phyloP scores from a whole-genome alignment of 2,113 vertebrate species.

The Pelobates fuscus region DNA sequence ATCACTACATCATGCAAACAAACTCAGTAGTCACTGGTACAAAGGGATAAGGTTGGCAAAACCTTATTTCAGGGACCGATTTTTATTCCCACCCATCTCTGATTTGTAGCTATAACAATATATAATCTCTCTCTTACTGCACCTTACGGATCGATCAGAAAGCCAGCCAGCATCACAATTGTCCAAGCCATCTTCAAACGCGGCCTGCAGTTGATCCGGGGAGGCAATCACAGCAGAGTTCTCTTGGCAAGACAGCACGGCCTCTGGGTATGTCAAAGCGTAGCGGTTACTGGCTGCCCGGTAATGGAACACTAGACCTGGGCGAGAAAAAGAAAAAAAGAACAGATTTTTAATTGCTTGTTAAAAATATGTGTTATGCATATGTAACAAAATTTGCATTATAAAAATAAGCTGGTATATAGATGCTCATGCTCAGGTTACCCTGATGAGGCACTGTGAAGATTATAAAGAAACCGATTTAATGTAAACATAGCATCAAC shows the following conservation, averaged over 20 bases:
- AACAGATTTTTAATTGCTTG: background rate
- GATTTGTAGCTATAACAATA: no score
- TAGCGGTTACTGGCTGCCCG: conserved; percentile 86
- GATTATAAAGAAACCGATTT: background rate
- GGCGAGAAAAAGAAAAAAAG: background rate
- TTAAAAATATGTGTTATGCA: background rate
- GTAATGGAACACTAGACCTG: conserved; percentile 95
- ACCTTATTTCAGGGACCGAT: no score
- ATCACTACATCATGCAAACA: no score
- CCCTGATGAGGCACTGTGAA: background rate
- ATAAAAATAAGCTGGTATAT: no score
- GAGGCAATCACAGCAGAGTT: conserved; percentile 83
- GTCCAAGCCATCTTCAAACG: conserved; percentile 92
- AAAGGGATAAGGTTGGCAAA: no score
- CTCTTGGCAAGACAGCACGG: conserved; percentile 78
- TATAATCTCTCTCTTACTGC: no score
- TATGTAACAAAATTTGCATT: conserved; percentile 8
- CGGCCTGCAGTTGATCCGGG: conserved; percentile 83
- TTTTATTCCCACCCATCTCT: no score
- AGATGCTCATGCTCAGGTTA: background rate
- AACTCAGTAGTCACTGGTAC: no score
- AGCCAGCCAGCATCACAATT: conserved; percentile 97
- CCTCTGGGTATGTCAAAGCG: conserved; percentile 77
- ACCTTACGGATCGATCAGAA: conserved; percentile 89
- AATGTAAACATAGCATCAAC: no score